These are phyloP conservation scores for Hycleus cichorii DNA, from an alignment of 1,140 invertebrate species.

Conservation along the genomic window DNA sequence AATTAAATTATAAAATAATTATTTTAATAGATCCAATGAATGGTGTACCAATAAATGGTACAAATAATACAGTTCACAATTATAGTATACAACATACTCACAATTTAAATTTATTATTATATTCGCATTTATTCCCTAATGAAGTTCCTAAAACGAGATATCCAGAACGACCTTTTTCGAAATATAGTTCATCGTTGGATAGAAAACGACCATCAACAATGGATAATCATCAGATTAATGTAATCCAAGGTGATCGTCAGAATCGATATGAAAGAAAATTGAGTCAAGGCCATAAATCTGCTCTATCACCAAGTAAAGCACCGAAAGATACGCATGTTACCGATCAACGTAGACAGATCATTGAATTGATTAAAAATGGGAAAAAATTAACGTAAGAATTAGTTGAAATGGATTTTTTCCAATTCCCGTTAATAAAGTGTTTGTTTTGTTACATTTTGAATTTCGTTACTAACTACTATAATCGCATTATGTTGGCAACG, in stretches of 20 bases:
- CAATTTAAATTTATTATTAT: conserved; percentile 76
- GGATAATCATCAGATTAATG: neutral
- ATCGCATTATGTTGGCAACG: too few relatives aligned
- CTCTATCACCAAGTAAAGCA: conserved; percentile 26
- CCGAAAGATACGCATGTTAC: conserved; percentile 27
- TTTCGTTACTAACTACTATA: too few relatives aligned
- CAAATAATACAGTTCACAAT: conserved; percentile 47
- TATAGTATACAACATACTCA: conserved; percentile 51
- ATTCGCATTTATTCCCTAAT: conserved; percentile 67
- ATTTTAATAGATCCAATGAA: conserved; percentile 53
- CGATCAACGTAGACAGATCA: conserved; percentile 33
- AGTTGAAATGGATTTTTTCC: neutral
- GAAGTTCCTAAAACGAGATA: conserved; percentile 44
- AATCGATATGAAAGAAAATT: conserved; percentile 54
- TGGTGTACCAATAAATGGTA: conserved; percentile 60
- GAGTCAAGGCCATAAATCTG: conserved; percentile 47
- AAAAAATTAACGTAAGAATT: conserved; percentile 36
- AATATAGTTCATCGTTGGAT: conserved; percentile 33
- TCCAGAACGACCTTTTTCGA: conserved; percentile 14
- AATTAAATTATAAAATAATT: conserved; percentile 17
- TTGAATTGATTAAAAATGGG: conserved; percentile 36
- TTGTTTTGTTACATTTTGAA: neutral
- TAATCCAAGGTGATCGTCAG: conserved; percentile 25
- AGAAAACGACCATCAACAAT: conserved; percentile 35
- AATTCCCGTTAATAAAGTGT: neutral